Evolutionary conservation across 1,140 invertebrate genomes (phyloP), one percentile per base, ranked within the genome.

Genomic region (Eumeta japonica): DNA sequence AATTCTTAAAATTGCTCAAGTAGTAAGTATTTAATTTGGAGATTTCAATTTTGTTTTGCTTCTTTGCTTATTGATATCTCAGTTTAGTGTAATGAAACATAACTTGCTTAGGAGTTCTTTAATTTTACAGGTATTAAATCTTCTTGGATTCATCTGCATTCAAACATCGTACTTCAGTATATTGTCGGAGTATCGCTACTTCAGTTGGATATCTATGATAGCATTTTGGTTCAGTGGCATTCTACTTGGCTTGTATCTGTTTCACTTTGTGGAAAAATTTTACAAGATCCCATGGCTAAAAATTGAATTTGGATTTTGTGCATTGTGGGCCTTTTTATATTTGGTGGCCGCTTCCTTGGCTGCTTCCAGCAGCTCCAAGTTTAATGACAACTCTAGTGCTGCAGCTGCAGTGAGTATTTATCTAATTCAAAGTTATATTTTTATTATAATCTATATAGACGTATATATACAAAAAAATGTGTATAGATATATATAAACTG

Each of bases 221-320:
- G 91, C 87, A n/a, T 87, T 94, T 55, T 90, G 89, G 82, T 85
- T 89, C 41, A 91, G 88, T 0, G 82, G 85, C 10, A 85, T 92
- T 28, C 66, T 94, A 10, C 80, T 94, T 11, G 78, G 84, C 0
- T 80, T 93, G 37, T 93, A 93, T 66, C 55, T 92, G 34, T 90
- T 94, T 58, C 90, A 94, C 58, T 79, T 94, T 9, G 79, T 94
- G 41, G 88, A 92, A 57, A 89, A 87, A 60, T 85, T 90, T 51
- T 86, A 86, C 58, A 87, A 82, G 62, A 86, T 94, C 38, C 91
- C 90, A 0, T 95, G 92, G 92, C 58, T 90, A 14, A 87, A 88
- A 63, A 83, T 93, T 53, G 91, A 93, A 76, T 81, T 91, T 17
- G 75, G 81, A 11, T 91, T 85, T 70, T 87, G 86, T 59, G 70